Percentiles rank a stretch among this genome's conserved stretches.
These are phyloP conservation scores for Mesochorus sp. DNA, from an alignment of 2,888 invertebrate species.

Conservation along the genomic window DNA sequence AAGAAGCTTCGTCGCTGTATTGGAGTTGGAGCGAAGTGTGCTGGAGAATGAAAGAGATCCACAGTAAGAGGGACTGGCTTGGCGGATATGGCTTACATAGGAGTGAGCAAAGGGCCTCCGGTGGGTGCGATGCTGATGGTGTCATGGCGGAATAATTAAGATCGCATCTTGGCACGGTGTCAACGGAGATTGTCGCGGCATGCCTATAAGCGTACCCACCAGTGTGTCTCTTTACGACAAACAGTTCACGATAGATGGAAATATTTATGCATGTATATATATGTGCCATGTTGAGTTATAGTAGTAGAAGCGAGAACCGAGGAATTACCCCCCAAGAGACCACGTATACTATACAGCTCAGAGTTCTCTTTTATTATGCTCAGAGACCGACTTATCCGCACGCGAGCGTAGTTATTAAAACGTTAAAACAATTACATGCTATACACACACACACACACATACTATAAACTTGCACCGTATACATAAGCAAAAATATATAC, in stretches of 20 bases:
- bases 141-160: conserved; percentile 73
- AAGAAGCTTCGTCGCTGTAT: conserved; percentile 28
- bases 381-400: conserved; percentile 65
- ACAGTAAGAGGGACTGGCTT: neutral
- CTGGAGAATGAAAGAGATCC: conserved; percentile 35
- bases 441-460: conserved; percentile 66
- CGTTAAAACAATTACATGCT: conserved; percentile 78
- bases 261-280: conserved; percentile 4
- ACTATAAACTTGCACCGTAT: conserved; percentile 21
- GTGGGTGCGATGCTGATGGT: conserved; percentile 59
- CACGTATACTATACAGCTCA: conserved; percentile 17
- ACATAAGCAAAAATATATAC: conserved; percentile 54
- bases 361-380: conserved; percentile 62
- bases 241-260: conserved; percentile 43
- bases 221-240: conserved; percentile 49
- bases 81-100: conserved; percentile 3
- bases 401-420: conserved; percentile 79
- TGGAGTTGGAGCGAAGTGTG: conserved; percentile 29
- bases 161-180: conserved; percentile 69
- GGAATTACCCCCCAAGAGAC: conserved; percentile 47
- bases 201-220: conserved; percentile 36
- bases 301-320: conserved; percentile 7
- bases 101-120: conserved; percentile 41
- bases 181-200: conserved; percentile 66
- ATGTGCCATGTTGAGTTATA: neutral